Evolutionary conservation across 2,888 invertebrate genomes (phyloP).

Genomic region (Rhorus exstirpatorius): DNA sequence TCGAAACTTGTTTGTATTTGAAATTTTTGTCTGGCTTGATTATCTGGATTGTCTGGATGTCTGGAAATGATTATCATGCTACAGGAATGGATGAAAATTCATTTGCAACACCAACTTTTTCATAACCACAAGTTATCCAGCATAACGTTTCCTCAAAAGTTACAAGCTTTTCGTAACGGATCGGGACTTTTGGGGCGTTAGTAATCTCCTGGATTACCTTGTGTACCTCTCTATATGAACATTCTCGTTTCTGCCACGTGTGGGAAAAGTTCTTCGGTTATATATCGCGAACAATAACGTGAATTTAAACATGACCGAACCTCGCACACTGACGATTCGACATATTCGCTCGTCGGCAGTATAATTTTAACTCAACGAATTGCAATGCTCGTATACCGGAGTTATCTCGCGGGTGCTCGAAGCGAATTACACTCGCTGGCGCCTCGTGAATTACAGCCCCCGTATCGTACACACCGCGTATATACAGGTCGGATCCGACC

Average conservation of each 20-base stretch:
- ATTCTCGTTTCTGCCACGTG: neutral
- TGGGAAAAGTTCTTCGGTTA: neutral
- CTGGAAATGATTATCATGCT: too few relatives aligned
- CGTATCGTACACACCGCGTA: conserved; percentile 8
- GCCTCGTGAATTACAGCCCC: conserved; percentile 56
- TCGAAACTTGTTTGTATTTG: too few relatives aligned
- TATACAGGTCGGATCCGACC: neutral
- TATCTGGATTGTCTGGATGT: too few relatives aligned
- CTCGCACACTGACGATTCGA: conserved; percentile 7
- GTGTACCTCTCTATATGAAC: neutral
- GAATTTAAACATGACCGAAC: neutral
- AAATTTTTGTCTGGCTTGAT: too few relatives aligned
- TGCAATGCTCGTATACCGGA: conserved; percentile 19
- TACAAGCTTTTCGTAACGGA: too few relatives aligned
- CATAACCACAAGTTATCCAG: too few relatives aligned
- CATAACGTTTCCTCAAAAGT: too few relatives aligned
- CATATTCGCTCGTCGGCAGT: conserved; percentile 36
- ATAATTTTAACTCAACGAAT: conserved; percentile 22
- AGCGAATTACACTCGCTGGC: conserved; percentile 47
- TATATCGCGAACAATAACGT: neutral
- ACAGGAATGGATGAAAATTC: too few relatives aligned
- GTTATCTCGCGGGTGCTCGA: conserved; percentile 21
- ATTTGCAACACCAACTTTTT: too few relatives aligned
- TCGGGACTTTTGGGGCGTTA: too few relatives aligned
- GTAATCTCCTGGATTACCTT: neutral